Evolutionary conservation across 2,888 invertebrate species (phyloP), one percentile per base, ranked within the genome.

Genomic region (Idaea straminata): DNA sequence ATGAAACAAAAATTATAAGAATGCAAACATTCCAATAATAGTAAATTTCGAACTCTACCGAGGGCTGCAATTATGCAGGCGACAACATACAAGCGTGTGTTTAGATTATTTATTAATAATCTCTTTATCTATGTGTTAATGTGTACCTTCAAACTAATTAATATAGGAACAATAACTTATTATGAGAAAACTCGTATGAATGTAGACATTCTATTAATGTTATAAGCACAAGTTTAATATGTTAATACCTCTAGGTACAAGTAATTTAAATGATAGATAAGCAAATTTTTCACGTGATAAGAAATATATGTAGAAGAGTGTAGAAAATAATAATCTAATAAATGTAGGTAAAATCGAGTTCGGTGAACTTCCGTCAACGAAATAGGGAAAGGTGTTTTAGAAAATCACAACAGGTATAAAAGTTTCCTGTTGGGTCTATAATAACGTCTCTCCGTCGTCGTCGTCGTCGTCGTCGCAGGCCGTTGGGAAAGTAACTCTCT

Each of bases 341-440:
- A 13, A 47, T 47, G 71, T 61, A 35, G 61, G 61, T 63, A 65
- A 59, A 59, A 63, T 15, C 60, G 35, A 84, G 91, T 91, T 91
- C 90, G 83, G 85, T 88, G 91, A 91, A 91, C 91, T 89, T 88
- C 83, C 82, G 86, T 85, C 87, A 79, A 82, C 79, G 77, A 85
- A 86, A 86, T 79, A 77, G 81, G 83, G 83, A 87, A 88, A 89
- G 81, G 81, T 80, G 77, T 78, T 79, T 82, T 77, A 78, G 80
- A 81, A 82, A 81, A 82, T 76, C 71, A 66, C 57, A 63, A 67
- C 35, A 64, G 68, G 65, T 66, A 34, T 71, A 69, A 74, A 80
- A 78, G 77, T 79, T 83, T 79, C 79, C 78, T 75, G 72, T 66
- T 73, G 72, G 69, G 73, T 62, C 70, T 71, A 69, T 73, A 76